Base-by-base conservation (phyloP, 2,113 vertebrate genomes). In the Siphamia tubifer region DNA sequence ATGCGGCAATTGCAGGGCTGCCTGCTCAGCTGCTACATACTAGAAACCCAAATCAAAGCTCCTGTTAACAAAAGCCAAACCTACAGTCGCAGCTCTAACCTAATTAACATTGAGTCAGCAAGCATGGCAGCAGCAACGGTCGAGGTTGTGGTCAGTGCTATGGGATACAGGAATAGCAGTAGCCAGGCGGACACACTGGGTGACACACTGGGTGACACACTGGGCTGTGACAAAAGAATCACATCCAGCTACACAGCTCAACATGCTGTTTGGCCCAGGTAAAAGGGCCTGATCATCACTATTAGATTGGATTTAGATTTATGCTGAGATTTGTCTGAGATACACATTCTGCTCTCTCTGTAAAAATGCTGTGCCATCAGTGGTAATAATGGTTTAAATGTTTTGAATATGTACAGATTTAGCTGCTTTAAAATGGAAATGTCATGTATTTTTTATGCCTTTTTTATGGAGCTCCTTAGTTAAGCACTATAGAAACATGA, bases 21-120 rank as follows among this genome's bases (percentile, higher is more conserved):
- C 52, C 72, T 15, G 56, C 66, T 79, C 81, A 65, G 83, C 81
- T 75, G 63, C 67, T 81, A 57, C 81, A 85, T 82, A 74, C 72
- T 66, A 51, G 75, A 85, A 85, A 74, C 81, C 81, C 68, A 83
- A 89, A 85, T 81, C 82, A 85, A 82, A 87, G 69, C 67, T 73
- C 57, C 56, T 54, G 63, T 83, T 80, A 81, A 74, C 83, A 77
- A 80, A 84, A 86, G 65, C 70, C 58, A 69, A 68, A 69, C 81
- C 80, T 82, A 73, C 79, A 72, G 76, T 77, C 36, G 70, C 68
- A 82, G 75, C 79, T 77, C 56, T 88, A 86, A 90, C 80, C 82
- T 85, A 84, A 90, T 91, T 89, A 90, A 82, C 74, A 91, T 82
- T 57, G 87, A 86, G 80, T 76, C 76, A 77, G 79, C 82, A 79